Percentiles rank a stretch among this genome's conserved stretches.
Evolutionary conservation across 2,113 vertebrate genomes (phyloP).

Genomic region (Seriola aureovittata): DNA sequence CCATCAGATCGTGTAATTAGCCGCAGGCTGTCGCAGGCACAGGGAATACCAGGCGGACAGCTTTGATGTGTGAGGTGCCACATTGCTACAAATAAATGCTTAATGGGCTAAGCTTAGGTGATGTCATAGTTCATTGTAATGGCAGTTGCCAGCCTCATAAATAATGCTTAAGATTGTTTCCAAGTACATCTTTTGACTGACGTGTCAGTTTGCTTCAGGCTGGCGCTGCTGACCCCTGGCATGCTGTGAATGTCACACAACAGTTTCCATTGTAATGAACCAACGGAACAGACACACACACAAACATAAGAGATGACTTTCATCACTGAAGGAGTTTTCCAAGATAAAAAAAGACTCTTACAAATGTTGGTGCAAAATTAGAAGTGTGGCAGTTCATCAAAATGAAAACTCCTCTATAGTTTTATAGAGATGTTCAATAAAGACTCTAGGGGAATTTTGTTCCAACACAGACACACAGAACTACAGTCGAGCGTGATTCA

Average conservation of each 20-base stretch:
- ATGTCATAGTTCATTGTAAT: constrained; percentile 83
- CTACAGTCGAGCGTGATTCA: not conserved
- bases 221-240: constrained; percentile 69
- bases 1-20: constrained; percentile 69
- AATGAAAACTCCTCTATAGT: not conserved
- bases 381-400: constrained; percentile 5
- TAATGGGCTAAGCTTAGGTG: constrained; percentile 82
- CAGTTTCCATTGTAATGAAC: constrained; percentile 76
- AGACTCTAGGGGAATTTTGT: not conserved
- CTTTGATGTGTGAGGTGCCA: constrained; percentile 86
- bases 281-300: constrained; percentile 23
- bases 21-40: constrained; percentile 51
- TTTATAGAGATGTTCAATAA: not conserved
- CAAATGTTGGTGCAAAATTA: constrained; percentile 11
- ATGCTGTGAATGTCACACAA: constrained; percentile 77
- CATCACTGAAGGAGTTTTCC: constrained; percentile 45
- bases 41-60: constrained; percentile 63
- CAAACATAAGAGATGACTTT: constrained; percentile 26
- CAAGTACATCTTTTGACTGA: constrained; percentile 77
- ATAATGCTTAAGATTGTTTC: constrained; percentile 86
- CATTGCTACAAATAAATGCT: constrained; percentile 82
- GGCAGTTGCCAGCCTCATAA: constrained; percentile 80
- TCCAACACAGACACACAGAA: not conserved
- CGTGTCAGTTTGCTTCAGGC: constrained; percentile 57
- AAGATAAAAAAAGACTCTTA: constrained; percentile 17